phyloP scores from a whole-genome alignment of 2,797 vertebrate genomes.

The Scleropages formosus region DNA sequence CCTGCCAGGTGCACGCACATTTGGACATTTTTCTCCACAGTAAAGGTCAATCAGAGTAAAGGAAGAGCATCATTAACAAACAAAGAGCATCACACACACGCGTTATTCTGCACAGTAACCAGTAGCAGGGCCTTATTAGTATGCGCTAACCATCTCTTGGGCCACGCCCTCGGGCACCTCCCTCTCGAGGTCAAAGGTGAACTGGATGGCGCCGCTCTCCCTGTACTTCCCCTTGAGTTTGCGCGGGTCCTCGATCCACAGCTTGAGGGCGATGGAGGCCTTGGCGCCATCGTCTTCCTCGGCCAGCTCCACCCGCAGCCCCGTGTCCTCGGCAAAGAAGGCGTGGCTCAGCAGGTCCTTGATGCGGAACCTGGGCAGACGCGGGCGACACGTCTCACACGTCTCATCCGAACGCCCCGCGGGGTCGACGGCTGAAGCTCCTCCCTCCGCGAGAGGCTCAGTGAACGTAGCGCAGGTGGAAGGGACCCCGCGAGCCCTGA shows the following conservation, averaged over 20 bases:
- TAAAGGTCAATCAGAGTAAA: neutral
- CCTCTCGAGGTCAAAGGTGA: constrained; percentile 89
- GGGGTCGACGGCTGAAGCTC: no score
- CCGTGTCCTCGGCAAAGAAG: constrained; percentile 98
- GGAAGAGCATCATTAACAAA: no score
- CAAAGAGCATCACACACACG: no score
- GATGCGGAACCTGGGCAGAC: constrained; percentile 97
- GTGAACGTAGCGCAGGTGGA: constrained; percentile 32
- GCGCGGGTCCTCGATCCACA: constrained; percentile 97
- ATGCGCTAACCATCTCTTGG: constrained; percentile 92
- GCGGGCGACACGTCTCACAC: no score
- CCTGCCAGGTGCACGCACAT: constrained; percentile 61
- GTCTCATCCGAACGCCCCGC: no score
- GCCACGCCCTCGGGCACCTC: constrained; percentile 93
- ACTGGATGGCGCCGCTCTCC: constrained; percentile 96
- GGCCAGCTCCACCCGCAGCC: constrained; percentile 95
- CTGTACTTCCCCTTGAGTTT: constrained; percentile 98
- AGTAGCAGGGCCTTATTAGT: no score
- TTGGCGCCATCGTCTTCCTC: constrained; percentile 96
- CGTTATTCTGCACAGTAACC: no score
- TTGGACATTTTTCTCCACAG: neutral
- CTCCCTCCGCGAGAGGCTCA: no score
- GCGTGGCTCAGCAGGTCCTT: constrained; percentile 97
- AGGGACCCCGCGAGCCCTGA: constrained; percentile 57
- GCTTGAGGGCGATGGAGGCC: constrained; percentile 87